Conservation (phyloP, 2,797 vertebrate species). For the Pantherophis alleghaniensis region DNA sequence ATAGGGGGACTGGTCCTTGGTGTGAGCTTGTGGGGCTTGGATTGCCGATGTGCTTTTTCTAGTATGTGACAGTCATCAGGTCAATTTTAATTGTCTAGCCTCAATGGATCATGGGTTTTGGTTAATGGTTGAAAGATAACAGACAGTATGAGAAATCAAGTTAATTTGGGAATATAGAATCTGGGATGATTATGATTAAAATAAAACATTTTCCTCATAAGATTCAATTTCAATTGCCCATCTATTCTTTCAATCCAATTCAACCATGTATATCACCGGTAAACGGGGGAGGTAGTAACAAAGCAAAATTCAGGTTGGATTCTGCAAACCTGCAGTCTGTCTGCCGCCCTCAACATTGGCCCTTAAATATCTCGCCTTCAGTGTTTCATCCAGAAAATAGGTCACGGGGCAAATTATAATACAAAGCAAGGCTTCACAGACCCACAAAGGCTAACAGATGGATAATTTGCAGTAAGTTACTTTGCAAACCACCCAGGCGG, state of each 20-base stretch:
- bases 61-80: too few relatives aligned
- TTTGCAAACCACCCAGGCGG: not conserved
- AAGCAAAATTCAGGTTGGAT: not conserved
- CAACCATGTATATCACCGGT: not conserved
- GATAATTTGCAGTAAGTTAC: not conserved
- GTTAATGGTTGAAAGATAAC: not conserved
- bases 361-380: not conserved
- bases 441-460: not conserved
- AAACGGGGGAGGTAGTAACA: not conserved
- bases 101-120: not conserved
- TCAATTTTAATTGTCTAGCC: not conserved
- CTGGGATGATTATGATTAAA: not conserved
- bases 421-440: not conserved
- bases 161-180: not conserved
- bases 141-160: not conserved
- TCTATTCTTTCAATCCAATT: not conserved
- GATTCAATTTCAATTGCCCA: not conserved
- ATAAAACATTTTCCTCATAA: not conserved
- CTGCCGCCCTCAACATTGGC: not conserved
- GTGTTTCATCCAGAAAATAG: not conserved
- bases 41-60: too few relatives aligned
- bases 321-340: not conserved
- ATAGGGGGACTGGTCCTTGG: too few relatives aligned
- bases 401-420: not conserved
- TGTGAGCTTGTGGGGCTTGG: too few relatives aligned